Conservation (phyloP, 2,113 vertebrate species). For the Cardinalis cardinalis region DNA sequence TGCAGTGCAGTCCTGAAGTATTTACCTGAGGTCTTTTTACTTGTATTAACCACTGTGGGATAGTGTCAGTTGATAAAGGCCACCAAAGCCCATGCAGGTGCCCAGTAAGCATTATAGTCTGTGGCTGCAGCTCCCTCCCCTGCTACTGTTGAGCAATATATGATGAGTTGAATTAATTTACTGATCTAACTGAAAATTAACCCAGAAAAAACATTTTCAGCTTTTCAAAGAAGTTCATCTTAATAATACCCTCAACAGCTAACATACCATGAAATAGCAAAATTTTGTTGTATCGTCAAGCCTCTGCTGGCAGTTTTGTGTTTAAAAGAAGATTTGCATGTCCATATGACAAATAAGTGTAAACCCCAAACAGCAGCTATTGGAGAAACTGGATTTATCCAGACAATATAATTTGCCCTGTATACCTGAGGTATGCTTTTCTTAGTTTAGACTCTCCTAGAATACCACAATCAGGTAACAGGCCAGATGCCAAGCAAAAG, state of each 20-base stretch:
- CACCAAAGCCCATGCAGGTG: fast-evolving
- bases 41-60: background rate
- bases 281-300: background rate
- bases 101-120: fast-evolving
- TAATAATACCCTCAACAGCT: background rate
- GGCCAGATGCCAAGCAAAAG: background rate
- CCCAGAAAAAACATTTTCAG: background rate
- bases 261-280: background rate
- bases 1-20: background rate
- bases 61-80: background rate
- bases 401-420: background rate
- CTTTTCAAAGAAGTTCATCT: background rate
- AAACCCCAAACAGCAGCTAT: background rate
- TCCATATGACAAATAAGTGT: background rate
- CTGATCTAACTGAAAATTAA: background rate
- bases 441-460: background rate
- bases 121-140: background rate
- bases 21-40: background rate
- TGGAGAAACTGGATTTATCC: background rate
- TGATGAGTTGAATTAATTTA: background rate
- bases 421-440: background rate
- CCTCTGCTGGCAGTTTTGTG: background rate
- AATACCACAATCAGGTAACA: background rate
- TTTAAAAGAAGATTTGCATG: background rate
- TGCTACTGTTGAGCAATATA: fast-evolving